A percentile compares a stretch with the other conserved stretches of the same genome.
Evolutionary conservation across 2,113 vertebrate species (phyloP).

Genomic region (Paedocypris sp.): DNA sequence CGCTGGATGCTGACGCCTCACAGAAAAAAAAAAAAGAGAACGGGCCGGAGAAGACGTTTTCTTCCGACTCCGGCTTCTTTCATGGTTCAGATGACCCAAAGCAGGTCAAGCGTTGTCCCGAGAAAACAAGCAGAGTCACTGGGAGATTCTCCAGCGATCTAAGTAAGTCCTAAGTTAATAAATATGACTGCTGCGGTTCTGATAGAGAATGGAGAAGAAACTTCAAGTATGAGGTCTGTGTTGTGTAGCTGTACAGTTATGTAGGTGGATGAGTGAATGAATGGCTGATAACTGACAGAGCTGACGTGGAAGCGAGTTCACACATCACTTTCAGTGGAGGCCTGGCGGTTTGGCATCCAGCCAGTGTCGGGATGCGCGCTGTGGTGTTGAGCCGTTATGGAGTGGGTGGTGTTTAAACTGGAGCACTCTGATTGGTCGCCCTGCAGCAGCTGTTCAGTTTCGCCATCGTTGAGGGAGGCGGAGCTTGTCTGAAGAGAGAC

Average conservation of each 20-base stretch:
- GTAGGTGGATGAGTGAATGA: slow-evolving; percentile 13
- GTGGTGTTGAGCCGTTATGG: slow-evolving; percentile 75
- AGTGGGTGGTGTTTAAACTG: slow-evolving; percentile 73
- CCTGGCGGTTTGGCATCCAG: slow-evolving; percentile 82
- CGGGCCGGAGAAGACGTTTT: background rate
- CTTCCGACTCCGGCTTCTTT: background rate
- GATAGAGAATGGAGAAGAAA: background rate
- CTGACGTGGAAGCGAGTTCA: too few relatives aligned
- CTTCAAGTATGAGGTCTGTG: background rate
- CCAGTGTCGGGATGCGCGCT: slow-evolving; percentile 82
- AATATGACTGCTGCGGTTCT: too few relatives aligned
- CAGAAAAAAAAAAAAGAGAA: slow-evolving; percentile 5
- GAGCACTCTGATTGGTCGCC: slow-evolving; percentile 93
- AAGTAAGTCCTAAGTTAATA: too few relatives aligned
- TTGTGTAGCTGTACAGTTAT: background rate
- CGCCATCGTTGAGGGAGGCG: slow-evolving; percentile 84
- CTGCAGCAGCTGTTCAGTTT: slow-evolving; percentile 93
- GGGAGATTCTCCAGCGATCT: too few relatives aligned
- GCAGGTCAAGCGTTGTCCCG: too few relatives aligned
- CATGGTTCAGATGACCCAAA: background rate
- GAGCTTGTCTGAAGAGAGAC: slow-evolving; percentile 94
- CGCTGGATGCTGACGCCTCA: slow-evolving; percentile 15
- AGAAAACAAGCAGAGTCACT: too few relatives aligned
- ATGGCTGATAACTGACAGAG: too few relatives aligned
- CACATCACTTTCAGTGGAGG: slow-evolving; percentile 88